Evolutionary conservation across 2,113 vertebrate genomes (phyloP), one percentile per base, ranked within the genome.

Genomic region (Charadrius vociferus): DNA sequence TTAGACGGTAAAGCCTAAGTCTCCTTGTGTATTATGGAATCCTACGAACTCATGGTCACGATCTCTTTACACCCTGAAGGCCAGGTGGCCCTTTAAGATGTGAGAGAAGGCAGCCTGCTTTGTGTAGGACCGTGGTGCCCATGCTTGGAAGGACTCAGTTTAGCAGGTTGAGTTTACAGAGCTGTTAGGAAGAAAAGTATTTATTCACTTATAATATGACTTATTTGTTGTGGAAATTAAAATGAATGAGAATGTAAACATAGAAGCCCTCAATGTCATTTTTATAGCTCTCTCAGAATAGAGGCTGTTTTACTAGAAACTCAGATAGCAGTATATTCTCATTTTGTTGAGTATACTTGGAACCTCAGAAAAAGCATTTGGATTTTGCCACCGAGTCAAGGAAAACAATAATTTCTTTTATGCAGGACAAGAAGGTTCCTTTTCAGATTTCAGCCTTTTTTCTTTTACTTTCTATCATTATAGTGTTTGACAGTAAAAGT

Each of bases 41-140:
- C 6, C 34, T 43, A 39, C 1, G 4, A 26, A 41, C 27, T 29
- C 1, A 0, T 0, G 1, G 9, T 30, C 0, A 0, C 0, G 0
- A 23, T 20, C 18, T 72, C 29, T 63, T 10, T 23, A 16, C 4
- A 17, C 9, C 12, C 14, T 61, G 72, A 22, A 71, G 32, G 3
- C 18, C 2, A 1, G 27, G n/a, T 37, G 22, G 65, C 16, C 15
- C 29, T 26, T 14, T 23, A 19, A 6, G 5, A 7, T 0, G 0
- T 41, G 52, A 47, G 9, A 37, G 7, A 7, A 49, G 20, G 39
- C 34, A 91, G 10, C 9, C 13, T 63, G 18, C 13, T 81, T 62
- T 45, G 12, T 23, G 52, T 24, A 47, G 37, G 27, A 27, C 30
- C 17, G 34, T 10, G 23, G 8, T 74, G 37, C 7, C 13, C 2